These are phyloP conservation scores for Labeo rohita DNA, from an alignment of 2,113 vertebrate species.

Conservation along the genomic window DNA sequence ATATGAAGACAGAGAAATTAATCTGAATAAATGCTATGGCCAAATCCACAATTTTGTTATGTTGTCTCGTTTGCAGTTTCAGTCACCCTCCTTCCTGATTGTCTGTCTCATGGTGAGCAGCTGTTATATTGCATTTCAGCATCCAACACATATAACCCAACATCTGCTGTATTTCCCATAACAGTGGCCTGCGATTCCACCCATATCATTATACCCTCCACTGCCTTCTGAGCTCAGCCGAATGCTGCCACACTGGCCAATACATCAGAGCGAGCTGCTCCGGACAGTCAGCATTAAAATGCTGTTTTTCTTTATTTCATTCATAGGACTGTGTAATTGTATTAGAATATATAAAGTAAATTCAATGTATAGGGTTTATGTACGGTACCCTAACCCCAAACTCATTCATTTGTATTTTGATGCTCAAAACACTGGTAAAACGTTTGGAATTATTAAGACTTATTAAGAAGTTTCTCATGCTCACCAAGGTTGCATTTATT, in stretches of 20 bases:
- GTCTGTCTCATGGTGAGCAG: constrained; percentile 70
- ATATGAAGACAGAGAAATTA: background rate
- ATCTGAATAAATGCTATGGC: background rate
- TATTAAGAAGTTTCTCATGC: background rate
- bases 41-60: background rate
- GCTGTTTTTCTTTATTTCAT: background rate
- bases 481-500: background rate
- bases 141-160: constrained; percentile 72
- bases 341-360: background rate
- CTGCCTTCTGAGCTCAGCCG: constrained; percentile 41
- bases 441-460: background rate
- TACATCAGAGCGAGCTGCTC: background rate
- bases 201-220: constrained; percentile 48
- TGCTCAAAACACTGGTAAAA: background rate
- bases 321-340: background rate
- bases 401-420: background rate
- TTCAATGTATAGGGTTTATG: background rate
- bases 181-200: constrained; percentile 53
- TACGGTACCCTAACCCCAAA: background rate
- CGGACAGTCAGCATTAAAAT: background rate
- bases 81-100: constrained; percentile 56
- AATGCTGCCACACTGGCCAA: background rate
- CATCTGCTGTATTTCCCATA: constrained; percentile 74
- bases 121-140: constrained; percentile 70
- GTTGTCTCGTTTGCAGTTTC: background rate